These are phyloP conservation scores for Aricia agestis DNA, from an alignment of 1,140 invertebrate genomes.

Conservation along the genomic window DNA sequence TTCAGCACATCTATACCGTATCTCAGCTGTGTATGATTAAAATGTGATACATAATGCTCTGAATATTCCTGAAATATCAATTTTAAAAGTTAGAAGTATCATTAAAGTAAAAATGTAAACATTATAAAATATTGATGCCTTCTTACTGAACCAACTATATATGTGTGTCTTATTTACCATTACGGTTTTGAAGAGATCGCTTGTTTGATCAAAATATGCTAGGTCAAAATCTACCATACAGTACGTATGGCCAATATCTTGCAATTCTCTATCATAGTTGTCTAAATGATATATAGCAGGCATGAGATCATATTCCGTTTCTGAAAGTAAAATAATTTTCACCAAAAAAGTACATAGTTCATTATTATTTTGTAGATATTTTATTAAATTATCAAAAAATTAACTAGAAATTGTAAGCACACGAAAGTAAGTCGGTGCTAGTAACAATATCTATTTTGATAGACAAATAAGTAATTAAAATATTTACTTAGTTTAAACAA, in stretches of 20 bases:
- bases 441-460: no score
- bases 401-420: no score
- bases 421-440: no score
- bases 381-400: no score
- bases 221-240: slow-evolving; percentile 26
- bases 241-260: slow-evolving; percentile 22
- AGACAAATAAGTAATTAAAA: no score
- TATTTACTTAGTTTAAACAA: no score
- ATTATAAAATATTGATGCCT: no score
- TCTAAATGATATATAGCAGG: slow-evolving; percentile 28
- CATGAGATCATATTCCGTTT: slow-evolving; percentile 28
- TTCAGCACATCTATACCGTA: slow-evolving; percentile 42
- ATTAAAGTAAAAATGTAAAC: no score
- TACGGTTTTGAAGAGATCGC: slow-evolving; percentile 28
- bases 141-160: no score
- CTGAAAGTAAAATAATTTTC: slow-evolving; percentile 21
- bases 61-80: slow-evolving; percentile 51
- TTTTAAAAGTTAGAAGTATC: slow-evolving; percentile 11
- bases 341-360: no score
- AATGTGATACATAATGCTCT: slow-evolving; percentile 33
- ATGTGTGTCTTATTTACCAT: slow-evolving; percentile 17
- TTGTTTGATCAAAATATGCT: slow-evolving; percentile 29
- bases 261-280: slow-evolving; percentile 23
- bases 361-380: no score
- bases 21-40: slow-evolving; percentile 40